Percentiles rank a stretch among this genome's conserved stretches.
Conservation (phyloP, 2,113 vertebrate genomes). For the Channa argus region DNA sequence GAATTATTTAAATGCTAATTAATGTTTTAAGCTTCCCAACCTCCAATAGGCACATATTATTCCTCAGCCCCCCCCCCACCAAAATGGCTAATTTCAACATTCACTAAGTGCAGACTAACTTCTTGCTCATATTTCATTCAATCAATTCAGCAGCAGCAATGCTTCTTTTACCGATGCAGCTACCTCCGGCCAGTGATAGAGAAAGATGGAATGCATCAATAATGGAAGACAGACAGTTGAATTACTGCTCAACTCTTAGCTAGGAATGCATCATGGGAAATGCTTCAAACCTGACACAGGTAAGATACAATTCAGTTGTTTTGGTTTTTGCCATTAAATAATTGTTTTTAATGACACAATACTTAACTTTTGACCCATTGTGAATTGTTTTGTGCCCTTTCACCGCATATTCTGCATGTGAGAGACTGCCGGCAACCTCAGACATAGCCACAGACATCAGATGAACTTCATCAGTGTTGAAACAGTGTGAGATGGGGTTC, state of each 20-base stretch:
- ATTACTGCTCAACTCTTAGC: constrained; percentile 68
- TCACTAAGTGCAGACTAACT: constrained; percentile 52
- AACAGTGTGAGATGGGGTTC: constrained; percentile 32
- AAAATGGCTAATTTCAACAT: constrained; percentile 60
- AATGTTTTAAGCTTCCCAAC: constrained; percentile 79
- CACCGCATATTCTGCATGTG: constrained; percentile 1
- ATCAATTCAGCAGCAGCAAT: constrained; percentile 65
- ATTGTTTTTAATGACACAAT: neutral
- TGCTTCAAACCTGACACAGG: constrained; percentile 20
- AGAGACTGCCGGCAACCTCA: neutral
- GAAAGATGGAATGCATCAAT: constrained; percentile 74
- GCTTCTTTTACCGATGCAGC: constrained; percentile 54
- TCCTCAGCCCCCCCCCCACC: constrained; percentile 33
- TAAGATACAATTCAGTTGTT: neutral
- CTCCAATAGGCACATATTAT: constrained; percentile 71
- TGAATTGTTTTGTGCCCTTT: no score
- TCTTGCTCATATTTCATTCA: constrained; percentile 69
- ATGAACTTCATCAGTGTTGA: constrained; percentile 52
- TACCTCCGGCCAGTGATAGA: constrained; percentile 37
- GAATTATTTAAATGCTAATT: constrained; percentile 83
- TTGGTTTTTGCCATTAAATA: neutral
- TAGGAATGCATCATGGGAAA: constrained; percentile 59
- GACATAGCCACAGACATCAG: constrained; percentile 35
- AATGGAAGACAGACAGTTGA: constrained; percentile 63
- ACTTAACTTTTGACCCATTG: neutral